Evolutionary conservation across 1,140 invertebrate species (phyloP).

Genomic region (Papilio aristodemus): DNA sequence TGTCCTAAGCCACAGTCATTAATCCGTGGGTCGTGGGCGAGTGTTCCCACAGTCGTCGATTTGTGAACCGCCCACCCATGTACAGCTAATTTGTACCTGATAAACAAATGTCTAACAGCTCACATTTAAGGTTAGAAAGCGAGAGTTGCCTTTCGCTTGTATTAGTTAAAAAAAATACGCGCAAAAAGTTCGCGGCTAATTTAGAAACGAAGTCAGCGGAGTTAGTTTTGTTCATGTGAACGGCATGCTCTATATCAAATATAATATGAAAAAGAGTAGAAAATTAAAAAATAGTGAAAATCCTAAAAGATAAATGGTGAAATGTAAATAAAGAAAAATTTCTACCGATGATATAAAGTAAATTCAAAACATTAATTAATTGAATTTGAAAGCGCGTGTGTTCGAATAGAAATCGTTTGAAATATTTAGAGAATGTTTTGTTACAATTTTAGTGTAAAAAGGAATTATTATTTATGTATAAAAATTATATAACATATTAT

Average conservation of each 20-base stretch:
- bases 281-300: too few species aligned
- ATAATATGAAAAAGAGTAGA: not conserved
- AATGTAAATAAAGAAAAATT: too few species aligned
- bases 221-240: not conserved
- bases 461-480: too few species aligned
- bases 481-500: too few species aligned
- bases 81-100: constrained; percentile 27
- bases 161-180: not conserved
- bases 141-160: constrained; percentile 40
- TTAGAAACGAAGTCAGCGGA: not conserved
- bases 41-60: constrained; percentile 21
- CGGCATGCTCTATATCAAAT: not conserved
- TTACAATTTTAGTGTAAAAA: too few species aligned
- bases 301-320: too few species aligned
- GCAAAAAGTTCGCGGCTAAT: constrained; percentile 24
- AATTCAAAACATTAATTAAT: too few species aligned
- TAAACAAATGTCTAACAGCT: constrained; percentile 26
- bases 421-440: too few species aligned
- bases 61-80: constrained; percentile 14
- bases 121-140: constrained; percentile 35
- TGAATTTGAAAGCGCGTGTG: too few species aligned
- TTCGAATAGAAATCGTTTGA: too few species aligned
- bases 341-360: too few species aligned
- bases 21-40: not conserved
- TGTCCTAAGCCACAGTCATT: not conserved